Conservation (phyloP, 2,888 invertebrate species). For the Pammene fasciana region DNA sequence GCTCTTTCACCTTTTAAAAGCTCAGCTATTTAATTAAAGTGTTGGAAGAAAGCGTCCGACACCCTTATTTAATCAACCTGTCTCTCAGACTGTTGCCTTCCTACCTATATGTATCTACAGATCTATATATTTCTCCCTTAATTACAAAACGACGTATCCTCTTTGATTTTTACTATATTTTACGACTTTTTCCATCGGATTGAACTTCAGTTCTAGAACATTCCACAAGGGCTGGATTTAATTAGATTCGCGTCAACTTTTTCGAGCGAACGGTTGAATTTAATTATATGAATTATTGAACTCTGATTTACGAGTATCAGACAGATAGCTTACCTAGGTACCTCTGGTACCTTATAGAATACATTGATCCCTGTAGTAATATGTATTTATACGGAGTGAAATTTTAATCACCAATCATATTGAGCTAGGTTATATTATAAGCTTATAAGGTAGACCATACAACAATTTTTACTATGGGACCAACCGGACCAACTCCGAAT, state of each 20-base stretch:
- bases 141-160: neutral
- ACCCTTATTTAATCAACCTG: conserved; percentile 40
- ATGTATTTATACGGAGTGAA: no score
- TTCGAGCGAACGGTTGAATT: conserved; percentile 15
- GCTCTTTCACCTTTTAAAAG: conserved; percentile 35
- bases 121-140: neutral
- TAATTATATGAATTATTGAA: conserved; percentile 16
- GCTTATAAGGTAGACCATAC: no score
- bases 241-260: conserved; percentile 23
- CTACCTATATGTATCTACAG: conserved; percentile 14
- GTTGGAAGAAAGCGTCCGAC: conserved; percentile 31
- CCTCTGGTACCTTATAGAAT: neutral
- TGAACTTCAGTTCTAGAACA: conserved; percentile 16
- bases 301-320: neutral
- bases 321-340: neutral
- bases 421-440: no score
- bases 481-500: no score
- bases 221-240: conserved; percentile 20
- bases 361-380: neutral
- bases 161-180: neutral
- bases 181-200: neutral
- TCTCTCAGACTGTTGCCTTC: conserved; percentile 24
- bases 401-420: no score
- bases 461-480: no score
- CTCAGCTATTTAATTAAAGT: conserved; percentile 40